phyloP scores from a whole-genome alignment of 2,888 invertebrate genomes.

The Mythimna impura region DNA sequence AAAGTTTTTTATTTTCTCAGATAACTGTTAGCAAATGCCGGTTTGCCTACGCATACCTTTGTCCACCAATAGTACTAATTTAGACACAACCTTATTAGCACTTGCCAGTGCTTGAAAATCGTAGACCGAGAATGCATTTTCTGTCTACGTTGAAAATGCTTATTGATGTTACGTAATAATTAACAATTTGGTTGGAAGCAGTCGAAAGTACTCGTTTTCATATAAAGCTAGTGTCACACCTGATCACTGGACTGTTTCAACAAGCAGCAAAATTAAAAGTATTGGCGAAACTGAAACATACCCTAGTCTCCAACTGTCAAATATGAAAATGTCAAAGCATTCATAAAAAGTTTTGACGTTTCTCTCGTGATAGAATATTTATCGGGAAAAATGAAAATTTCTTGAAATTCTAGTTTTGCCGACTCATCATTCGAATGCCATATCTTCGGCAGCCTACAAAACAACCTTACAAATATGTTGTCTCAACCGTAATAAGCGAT shows the following conservation, averaged over 20 bases:
- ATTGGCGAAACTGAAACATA: not conserved
- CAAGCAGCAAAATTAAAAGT: no score
- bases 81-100: no score
- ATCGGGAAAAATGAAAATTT: constrained; percentile 55
- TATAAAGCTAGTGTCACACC: constrained; percentile 6
- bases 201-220: not conserved
- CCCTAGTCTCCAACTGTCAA: not conserved
- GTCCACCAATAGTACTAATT: no score
- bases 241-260: no score
- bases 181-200: no score
- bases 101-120: no score
- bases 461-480: constrained; percentile 59
- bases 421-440: constrained; percentile 52
- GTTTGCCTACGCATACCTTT: no score
- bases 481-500: constrained; percentile 59
- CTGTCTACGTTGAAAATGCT: no score
- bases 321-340: constrained; percentile 2
- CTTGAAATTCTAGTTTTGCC: constrained; percentile 61
- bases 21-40: no score
- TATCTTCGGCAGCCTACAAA: constrained; percentile 36
- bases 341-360: constrained; percentile 49
- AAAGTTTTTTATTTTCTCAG: no score
- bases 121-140: no score
- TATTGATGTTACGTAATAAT: not conserved
- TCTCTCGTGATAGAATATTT: constrained; percentile 42